Evolutionary conservation across 2,113 vertebrate genomes (phyloP).

Genomic region (Delphinapterus leucas): DNA sequence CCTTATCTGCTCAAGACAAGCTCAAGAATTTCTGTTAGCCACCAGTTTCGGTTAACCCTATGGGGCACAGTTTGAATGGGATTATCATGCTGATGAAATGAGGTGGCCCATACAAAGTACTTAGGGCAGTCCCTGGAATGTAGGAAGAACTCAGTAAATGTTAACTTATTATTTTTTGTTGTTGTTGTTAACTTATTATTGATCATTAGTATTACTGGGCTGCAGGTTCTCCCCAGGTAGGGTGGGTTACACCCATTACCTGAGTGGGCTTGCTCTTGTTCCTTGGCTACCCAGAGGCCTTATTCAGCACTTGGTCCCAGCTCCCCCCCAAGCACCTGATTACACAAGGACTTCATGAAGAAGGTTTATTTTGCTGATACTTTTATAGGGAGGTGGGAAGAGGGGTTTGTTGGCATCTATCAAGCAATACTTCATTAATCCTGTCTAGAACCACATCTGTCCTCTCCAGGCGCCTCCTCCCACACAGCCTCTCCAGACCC

Average conservation of each 20-base stretch:
- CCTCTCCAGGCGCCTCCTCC: neutral
- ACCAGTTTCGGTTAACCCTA: neutral
- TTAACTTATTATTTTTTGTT: neutral
- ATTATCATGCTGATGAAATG: neutral
- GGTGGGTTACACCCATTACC: neutral
- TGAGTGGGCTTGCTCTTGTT: neutral
- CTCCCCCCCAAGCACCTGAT: neutral
- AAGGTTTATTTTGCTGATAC: neutral
- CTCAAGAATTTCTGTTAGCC: neutral
- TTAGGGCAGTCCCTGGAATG: neutral
- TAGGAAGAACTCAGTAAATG: neutral
- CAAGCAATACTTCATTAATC: neutral
- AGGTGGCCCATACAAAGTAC: neutral
- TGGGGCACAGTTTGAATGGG: neutral
- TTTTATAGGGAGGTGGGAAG: neutral
- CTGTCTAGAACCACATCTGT: neutral
- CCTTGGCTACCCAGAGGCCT: neutral
- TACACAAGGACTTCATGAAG: neutral
- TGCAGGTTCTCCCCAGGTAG: no score
- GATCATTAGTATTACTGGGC: neutral
- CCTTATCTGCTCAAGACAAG: neutral
- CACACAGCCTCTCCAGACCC: neutral
- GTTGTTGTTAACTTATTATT: neutral
- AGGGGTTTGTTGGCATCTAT: neutral
- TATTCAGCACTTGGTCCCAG: neutral